Conservation (phyloP, 1,140 invertebrate species). For the Drosophila albomicans region DNA sequence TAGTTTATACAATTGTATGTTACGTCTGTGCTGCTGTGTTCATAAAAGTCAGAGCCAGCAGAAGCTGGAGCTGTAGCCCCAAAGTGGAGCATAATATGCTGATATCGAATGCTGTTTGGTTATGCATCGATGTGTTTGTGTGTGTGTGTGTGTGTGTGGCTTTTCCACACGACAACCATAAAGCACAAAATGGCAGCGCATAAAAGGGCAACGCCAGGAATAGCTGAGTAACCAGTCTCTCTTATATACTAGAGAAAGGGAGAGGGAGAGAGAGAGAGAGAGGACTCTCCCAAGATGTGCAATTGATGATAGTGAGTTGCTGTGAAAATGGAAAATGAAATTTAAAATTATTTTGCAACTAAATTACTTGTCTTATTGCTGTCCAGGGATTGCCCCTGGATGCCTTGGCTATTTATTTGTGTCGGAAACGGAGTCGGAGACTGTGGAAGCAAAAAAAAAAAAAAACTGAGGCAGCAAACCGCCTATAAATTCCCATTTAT, state of each 20-base stretch:
- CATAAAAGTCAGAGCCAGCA: conserved; percentile 7
- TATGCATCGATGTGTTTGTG: conserved; percentile 30
- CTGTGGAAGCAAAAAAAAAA: conserved; percentile 12
- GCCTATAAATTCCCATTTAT: conserved; percentile 80
- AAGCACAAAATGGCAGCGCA: conserved; percentile 64
- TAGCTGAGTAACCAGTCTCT: conserved; percentile 9
- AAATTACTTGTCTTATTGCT: conserved; percentile 82
- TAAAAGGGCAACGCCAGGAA: conserved; percentile 66
- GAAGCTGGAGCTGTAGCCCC: not conserved
- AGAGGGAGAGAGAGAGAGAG: too few species aligned
- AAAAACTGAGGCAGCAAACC: conserved; percentile 37
- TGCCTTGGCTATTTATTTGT: conserved; percentile 68
- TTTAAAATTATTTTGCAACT: conserved; percentile 83
- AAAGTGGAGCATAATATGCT: conserved; percentile 19
- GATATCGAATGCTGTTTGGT: conserved; percentile 39
- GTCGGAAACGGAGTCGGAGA: conserved; percentile 15
- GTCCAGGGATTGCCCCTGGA: conserved; percentile 68
- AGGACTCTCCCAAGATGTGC: conserved; percentile 46
- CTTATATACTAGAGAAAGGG: not conserved
- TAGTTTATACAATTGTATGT: not conserved
- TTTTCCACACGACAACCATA: conserved; percentile 53
- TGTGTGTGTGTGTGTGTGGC: not conserved
- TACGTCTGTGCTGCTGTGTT: not conserved
- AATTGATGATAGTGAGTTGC: conserved; percentile 77
- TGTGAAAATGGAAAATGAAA: conserved; percentile 80